Conservation (phyloP, 1,140 invertebrate species). For the Chymomyza costata region DNA sequence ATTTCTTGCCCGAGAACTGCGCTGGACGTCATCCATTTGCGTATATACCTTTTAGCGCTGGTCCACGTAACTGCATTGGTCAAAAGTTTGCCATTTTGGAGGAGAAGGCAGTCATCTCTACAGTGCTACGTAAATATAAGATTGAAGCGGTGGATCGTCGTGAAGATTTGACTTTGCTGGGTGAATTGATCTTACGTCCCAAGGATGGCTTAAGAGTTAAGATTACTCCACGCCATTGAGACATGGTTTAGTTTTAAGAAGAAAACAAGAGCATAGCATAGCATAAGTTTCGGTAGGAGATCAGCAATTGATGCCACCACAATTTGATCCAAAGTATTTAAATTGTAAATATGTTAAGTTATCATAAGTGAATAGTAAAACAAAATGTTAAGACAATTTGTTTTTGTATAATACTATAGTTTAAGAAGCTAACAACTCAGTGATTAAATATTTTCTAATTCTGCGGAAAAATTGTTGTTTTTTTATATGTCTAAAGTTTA, state of each 20-base stretch:
- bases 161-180: conserved; percentile 77
- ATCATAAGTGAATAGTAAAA: conserved; percentile 22
- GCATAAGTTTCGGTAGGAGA: background rate
- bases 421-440: conserved; percentile 37
- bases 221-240: conserved; percentile 67
- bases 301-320: background rate
- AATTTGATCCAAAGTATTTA: conserved; percentile 55
- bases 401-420: conserved; percentile 12
- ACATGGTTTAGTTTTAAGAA: background rate
- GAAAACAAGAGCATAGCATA: background rate
- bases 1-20: conserved; percentile 81
- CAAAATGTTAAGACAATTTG: background rate
- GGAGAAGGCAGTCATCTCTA: conserved; percentile 82
- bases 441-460: conserved; percentile 31
- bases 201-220: conserved; percentile 77
- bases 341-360: conserved; percentile 64
- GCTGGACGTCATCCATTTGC: conserved; percentile 79
- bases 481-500: no score
- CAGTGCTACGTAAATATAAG: conserved; percentile 81
- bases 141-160: conserved; percentile 78
- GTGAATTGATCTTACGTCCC: conserved; percentile 79
- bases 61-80: conserved; percentile 83
- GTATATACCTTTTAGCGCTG: conserved; percentile 86
- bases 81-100: conserved; percentile 87
- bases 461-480: background rate